These are phyloP conservation scores for Ochropacha duplaris DNA, from an alignment of 2,888 invertebrate species.

Conservation along the genomic window DNA sequence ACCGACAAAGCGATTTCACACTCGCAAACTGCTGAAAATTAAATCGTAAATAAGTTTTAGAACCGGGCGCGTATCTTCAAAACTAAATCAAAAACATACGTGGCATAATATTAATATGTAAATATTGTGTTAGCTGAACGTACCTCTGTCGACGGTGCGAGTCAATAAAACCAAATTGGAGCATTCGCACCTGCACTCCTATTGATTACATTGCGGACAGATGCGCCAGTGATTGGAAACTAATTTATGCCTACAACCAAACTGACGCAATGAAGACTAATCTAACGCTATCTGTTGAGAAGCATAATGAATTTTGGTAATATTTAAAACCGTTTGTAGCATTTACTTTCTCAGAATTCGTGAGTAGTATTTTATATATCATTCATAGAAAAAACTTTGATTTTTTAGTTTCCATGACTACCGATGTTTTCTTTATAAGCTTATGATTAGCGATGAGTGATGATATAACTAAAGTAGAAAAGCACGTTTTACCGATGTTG, in stretches of 20 bases:
- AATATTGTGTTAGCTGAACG: constrained; percentile 69
- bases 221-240: not conserved
- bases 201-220: not conserved
- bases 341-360: no score
- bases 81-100: constrained; percentile 29
- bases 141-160: constrained; percentile 38
- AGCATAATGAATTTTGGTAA: no score
- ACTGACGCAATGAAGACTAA: not conserved
- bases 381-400: no score
- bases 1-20: not conserved
- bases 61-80: constrained; percentile 6
- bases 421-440: no score
- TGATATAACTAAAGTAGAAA: no score
- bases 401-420: no score
- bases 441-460: no score
- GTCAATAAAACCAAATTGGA: constrained; percentile 49
- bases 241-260: not conserved
- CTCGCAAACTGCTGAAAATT: not conserved
- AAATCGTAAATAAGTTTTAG: not conserved
- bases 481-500: no score
- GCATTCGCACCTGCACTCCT: constrained; percentile 46
- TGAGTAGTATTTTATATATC: no score
- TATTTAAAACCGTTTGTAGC: no score
- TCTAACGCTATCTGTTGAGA: not conserved
- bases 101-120: constrained; percentile 42